phyloP scores from a whole-genome alignment of 2,797 vertebrate species.

The Amblyraja radiata region DNA sequence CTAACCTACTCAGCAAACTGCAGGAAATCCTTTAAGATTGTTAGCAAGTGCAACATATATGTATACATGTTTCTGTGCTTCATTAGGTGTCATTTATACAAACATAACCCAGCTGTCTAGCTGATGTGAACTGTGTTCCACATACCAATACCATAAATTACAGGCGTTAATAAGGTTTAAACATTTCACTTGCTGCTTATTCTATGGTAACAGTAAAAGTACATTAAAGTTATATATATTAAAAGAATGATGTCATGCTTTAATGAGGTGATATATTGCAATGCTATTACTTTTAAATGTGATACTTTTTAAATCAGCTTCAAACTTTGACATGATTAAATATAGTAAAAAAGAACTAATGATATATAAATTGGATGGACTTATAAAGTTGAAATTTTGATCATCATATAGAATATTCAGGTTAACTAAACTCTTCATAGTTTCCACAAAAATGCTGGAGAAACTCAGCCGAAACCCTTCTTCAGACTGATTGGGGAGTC shows the following conservation, averaged over 20 bases:
- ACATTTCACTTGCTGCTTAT: background rate
- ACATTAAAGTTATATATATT: background rate
- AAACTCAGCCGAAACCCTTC: too few relatives aligned
- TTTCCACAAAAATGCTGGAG: too few relatives aligned
- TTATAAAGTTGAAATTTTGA: background rate
- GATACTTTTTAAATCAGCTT: background rate
- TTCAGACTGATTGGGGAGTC: too few relatives aligned
- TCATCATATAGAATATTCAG: background rate
- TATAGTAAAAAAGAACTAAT: background rate
- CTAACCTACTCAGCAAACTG: constrained; percentile 4
- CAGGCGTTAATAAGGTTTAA: background rate
- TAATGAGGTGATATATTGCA: background rate
- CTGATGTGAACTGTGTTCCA: background rate
- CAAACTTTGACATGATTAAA: background rate
- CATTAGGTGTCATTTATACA: constrained; percentile 24
- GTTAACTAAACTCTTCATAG: background rate
- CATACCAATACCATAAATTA: background rate
- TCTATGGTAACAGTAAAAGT: background rate
- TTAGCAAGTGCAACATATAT: background rate
- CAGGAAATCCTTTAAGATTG: background rate
- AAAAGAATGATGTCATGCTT: background rate
- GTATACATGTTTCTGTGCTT: constrained; percentile 8
- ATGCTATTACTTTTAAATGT: background rate
- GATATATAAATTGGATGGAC: background rate
- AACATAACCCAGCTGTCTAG: background rate